These are phyloP conservation scores for Autographa gamma DNA, from an alignment of 2,888 invertebrate species.

Conservation along the genomic window DNA sequence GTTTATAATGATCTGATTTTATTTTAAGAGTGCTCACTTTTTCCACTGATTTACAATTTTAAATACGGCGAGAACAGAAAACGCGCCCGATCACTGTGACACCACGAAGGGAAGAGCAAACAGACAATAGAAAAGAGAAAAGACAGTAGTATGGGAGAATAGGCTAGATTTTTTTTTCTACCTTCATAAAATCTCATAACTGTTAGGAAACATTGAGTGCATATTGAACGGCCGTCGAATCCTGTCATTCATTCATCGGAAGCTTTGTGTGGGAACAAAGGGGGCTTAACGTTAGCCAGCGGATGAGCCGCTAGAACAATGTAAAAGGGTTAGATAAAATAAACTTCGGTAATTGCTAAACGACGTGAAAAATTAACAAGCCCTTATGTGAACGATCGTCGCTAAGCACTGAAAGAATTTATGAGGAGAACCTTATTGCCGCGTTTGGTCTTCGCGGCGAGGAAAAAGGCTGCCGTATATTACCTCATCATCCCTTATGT, in stretches of 20 bases:
- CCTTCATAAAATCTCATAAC: conserved; percentile 10
- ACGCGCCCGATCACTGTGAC: too few relatives aligned
- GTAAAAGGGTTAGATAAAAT: conserved; percentile 50
- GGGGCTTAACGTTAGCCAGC: conserved; percentile 41
- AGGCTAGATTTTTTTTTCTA: not conserved
- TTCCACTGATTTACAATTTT: too few relatives aligned
- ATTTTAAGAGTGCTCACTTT: too few relatives aligned
- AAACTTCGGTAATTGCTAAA: conserved; percentile 56
- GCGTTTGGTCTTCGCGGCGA: conserved; percentile 13
- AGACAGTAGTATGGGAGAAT: not conserved
- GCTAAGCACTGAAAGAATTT: conserved; percentile 45
- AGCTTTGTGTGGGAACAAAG: conserved; percentile 52
- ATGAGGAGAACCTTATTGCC: conserved; percentile 31
- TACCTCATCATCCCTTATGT: conserved; percentile 25
- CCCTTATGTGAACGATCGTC: conserved; percentile 40
- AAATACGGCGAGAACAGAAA: too few relatives aligned
- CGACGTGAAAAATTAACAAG: conserved; percentile 59
- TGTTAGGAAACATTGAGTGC: conserved; percentile 45
- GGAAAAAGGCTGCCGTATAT: conserved; percentile 28
- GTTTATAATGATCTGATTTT: too few relatives aligned
- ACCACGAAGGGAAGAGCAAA: too few relatives aligned
- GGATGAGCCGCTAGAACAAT: conserved; percentile 42
- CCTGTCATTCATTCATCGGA: conserved; percentile 43
- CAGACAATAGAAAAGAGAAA: too few relatives aligned
- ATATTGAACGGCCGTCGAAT: conserved; percentile 31